Conservation (phyloP, 53 echinoderm and acorn worm species). For the Astropecten irregularis region DNA sequence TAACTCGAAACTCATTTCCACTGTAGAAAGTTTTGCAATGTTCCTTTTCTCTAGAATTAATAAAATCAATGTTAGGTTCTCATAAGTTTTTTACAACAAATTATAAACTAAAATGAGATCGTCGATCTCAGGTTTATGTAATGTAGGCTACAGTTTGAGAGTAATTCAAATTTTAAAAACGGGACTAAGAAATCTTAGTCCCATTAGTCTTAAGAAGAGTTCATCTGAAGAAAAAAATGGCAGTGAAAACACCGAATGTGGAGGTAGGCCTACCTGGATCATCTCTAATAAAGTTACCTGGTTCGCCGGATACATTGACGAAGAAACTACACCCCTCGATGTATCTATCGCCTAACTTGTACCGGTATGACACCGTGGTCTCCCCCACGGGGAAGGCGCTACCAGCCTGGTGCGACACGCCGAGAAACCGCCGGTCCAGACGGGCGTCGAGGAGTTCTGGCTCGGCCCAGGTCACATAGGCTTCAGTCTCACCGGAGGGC, state of each 20-base stretch:
- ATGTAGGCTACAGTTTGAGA: background rate
- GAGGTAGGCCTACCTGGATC: too few relatives aligned
- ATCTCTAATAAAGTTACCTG: background rate
- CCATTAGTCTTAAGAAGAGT: background rate
- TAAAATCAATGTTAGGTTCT: too few relatives aligned
- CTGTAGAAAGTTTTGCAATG: too few relatives aligned
- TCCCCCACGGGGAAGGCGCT: background rate
- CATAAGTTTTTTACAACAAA: too few relatives aligned
- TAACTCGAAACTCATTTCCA: too few relatives aligned
- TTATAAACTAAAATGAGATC: too few relatives aligned
- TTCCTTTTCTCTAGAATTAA: too few relatives aligned
- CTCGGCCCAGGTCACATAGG: background rate
- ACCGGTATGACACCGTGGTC: background rate
- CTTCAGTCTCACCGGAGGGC: background rate
- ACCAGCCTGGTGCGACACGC: background rate
- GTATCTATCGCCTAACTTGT: background rate
- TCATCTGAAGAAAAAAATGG: too few relatives aligned
- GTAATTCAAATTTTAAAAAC: background rate
- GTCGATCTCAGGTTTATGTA: background rate
- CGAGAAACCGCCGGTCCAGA: background rate
- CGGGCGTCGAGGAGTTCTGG: background rate
- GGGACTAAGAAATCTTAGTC: background rate
- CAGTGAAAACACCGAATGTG: too few relatives aligned
- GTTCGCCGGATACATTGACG: background rate
- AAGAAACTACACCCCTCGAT: background rate